These are phyloP conservation scores for Epizoanthus stellaris DNA, from an alignment of 92 coral and sea anemone species.

Conservation along the genomic window DNA sequence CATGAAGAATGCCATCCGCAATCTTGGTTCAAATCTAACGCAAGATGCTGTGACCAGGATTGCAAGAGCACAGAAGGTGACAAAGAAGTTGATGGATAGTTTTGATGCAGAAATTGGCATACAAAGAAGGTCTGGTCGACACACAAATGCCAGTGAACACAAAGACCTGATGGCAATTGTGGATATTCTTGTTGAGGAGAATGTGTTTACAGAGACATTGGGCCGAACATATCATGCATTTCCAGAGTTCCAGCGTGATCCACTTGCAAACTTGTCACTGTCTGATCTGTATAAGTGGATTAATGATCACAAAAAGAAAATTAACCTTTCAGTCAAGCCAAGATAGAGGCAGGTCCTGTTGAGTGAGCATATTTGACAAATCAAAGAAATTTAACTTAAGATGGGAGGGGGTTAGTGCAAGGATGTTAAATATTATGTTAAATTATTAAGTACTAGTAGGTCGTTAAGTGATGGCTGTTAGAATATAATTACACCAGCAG, in stretches of 20 bases:
- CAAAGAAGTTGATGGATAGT: slow-evolving; percentile 48
- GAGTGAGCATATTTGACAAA: no score
- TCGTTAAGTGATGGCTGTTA: no score
- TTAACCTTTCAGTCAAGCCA: slow-evolving; percentile 52
- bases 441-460: no score
- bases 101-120: slow-evolving; percentile 45
- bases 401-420: no score
- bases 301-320: slow-evolving; percentile 59
- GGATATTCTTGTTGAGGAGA: slow-evolving; percentile 46
- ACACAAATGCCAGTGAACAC: slow-evolving; percentile 31
- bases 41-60: slow-evolving; percentile 47
- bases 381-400: no score
- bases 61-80: slow-evolving; percentile 51
- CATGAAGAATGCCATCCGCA: slow-evolving; percentile 42
- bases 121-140: slow-evolving; percentile 58
- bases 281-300: slow-evolving; percentile 63
- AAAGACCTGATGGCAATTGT: slow-evolving; percentile 58
- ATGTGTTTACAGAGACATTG: slow-evolving; percentile 35
- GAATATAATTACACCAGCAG: no score
- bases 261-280: slow-evolving; percentile 55
- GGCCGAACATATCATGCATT: slow-evolving; percentile 55
- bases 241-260: slow-evolving; percentile 39
- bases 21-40: slow-evolving; percentile 60
- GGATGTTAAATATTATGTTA: no score
- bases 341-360: slow-evolving; percentile 10